Evolutionary conservation across 64 coral and sea anemone genomes (phyloP).

Genomic region (Hydrozoanthus tunicans): DNA sequence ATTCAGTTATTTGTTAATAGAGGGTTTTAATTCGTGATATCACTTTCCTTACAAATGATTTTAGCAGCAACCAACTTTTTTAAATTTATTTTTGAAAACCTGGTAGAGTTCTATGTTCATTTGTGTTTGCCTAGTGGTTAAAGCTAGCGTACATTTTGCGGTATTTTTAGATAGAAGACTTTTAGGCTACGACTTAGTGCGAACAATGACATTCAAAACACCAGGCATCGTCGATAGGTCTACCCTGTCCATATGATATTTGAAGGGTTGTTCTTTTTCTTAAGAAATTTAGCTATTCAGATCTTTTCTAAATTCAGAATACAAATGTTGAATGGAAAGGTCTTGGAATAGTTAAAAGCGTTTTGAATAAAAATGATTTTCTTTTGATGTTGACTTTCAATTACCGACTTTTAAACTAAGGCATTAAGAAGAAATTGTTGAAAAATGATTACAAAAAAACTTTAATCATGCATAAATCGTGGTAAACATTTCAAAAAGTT

Average conservation of each 20-base stretch:
- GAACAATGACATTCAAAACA: constrained; percentile 23
- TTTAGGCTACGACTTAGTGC: not conserved
- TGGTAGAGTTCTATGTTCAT: no score
- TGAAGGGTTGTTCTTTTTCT: not conserved
- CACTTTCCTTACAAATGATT: no score
- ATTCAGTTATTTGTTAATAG: constrained; percentile 1
- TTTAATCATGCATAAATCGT: not conserved
- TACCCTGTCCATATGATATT: not conserved
- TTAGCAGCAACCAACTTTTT: no score
- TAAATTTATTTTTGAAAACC: no score
- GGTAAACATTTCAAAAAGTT: not conserved
- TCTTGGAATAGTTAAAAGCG: not conserved
- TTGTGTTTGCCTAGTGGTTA: not conserved
- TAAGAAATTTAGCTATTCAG: not conserved
- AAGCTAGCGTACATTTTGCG: not conserved
- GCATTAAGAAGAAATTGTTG: not conserved
- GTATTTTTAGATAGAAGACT: constrained; percentile 3
- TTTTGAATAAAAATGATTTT: not conserved
- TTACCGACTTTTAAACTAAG: not conserved
- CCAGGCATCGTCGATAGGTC: constrained; percentile 31
- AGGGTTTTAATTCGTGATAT: not conserved
- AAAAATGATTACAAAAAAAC: not conserved
- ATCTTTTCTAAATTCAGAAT: not conserved
- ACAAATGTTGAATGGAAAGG: not conserved
- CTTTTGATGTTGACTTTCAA: not conserved